These are phyloP conservation scores for Drosophila recens DNA, from an alignment of 2,888 invertebrate species.

Conservation along the genomic window DNA sequence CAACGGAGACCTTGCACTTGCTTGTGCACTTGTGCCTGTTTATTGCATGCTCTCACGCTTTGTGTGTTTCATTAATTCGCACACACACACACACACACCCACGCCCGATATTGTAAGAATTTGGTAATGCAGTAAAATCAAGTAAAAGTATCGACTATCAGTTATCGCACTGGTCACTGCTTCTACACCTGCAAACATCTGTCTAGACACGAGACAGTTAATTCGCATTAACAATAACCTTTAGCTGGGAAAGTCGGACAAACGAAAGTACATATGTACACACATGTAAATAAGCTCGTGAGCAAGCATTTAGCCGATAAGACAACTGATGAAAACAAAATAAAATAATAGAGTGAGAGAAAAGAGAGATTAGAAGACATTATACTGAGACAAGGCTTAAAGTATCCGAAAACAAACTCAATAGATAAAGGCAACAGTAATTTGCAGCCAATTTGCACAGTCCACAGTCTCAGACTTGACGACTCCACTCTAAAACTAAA, in stretches of 20 bases:
- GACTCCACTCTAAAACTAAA: constrained; percentile 38
- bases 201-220: constrained; percentile 21
- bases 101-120: constrained; percentile 17
- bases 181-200: constrained; percentile 24
- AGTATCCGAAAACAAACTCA: constrained; percentile 22
- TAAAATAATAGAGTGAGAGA: constrained; percentile 1
- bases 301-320: constrained; percentile 50
- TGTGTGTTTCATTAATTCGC: constrained; percentile 59
- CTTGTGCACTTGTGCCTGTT: constrained; percentile 66
- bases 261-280: constrained; percentile 15
- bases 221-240: constrained; percentile 37
- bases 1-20: constrained; percentile 72
- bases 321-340: constrained; percentile 34
- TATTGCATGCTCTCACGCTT: constrained; percentile 43
- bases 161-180: constrained; percentile 13
- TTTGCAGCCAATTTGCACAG: constrained; percentile 48
- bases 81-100: constrained; percentile 33
- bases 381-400: constrained; percentile 29
- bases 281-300: constrained; percentile 34
- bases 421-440: constrained; percentile 39
- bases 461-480: constrained; percentile 49
- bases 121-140: constrained; percentile 40
- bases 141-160: constrained; percentile 36
- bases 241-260: constrained; percentile 35
- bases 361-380: constrained; percentile 8